Evolutionary conservation across 30 jellyfish, hydroid and myxozoan species (phyloP), one percentile per base, ranked within the genome.

Genomic region (Chrysaora quinquecirrha): DNA sequence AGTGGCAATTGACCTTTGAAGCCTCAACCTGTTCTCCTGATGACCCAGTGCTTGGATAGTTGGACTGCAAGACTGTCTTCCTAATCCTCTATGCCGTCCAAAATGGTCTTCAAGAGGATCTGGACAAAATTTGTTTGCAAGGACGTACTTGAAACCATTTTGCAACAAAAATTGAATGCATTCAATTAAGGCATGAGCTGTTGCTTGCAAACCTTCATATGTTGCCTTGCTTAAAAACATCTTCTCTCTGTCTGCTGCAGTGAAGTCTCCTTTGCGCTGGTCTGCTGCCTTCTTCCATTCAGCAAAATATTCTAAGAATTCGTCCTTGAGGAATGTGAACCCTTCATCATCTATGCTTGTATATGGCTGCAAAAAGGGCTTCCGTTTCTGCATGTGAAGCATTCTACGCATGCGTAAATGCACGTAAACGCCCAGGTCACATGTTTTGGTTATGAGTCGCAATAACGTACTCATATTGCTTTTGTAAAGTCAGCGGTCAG

Each of bases 291-390:
- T 34, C 30, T 62, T 77, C 88, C 88, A 77, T 10, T 29, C 25
- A 30, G 35, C 20, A 48, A 82, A 60, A 47, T 38, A 82, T 34
- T 54, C 32, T 62, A 86, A 67, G 48, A 86, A 68, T 23, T 65
- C 91, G 7, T 58, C 80, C 31, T 47, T 75, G 48, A 86, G 43
- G 89, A 87, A 77, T 21, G 21, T 21, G 48, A 85, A 75, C 34
- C 95, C 84, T 29, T 49, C 81, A 75, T 85, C 95, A 48, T 73
- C 64, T n/a, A 73, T 29, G n/a, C 70, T 29, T 18, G 89, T 56
- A 43, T 48, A 85, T 34, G 95, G 95, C 66, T 34, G 33, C 54
- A 85, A 52, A 30, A 25, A 77, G 25, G 82, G 88, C 49, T 77
- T 77, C 46, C 88, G 56, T 63, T 77, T 31, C 12, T 31, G 63